Conservation (phyloP, 1,140 invertebrate species). For the Hirudo medicinalis region DNA sequence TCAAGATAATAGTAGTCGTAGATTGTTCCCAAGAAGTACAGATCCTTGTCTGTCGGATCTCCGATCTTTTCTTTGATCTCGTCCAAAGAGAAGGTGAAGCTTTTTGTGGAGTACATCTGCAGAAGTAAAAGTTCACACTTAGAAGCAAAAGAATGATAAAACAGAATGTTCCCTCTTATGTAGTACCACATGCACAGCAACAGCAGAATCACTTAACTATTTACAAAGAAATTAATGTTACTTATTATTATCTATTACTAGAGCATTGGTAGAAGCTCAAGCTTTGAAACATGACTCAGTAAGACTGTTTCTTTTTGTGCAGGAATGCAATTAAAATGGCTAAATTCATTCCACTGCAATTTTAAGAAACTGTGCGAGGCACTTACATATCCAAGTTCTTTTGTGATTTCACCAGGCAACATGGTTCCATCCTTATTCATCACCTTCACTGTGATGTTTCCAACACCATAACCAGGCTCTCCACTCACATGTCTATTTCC, state of each 20-base stretch:
- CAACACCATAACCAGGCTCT: slow-evolving; percentile 17
- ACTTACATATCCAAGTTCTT: slow-evolving; percentile 17
- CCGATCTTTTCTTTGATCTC: slow-evolving; percentile 9
- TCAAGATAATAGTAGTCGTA: slow-evolving; percentile 15
- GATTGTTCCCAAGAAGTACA: slow-evolving; percentile 11
- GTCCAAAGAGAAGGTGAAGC: slow-evolving; percentile 9
- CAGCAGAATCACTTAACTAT: too few relatives aligned
- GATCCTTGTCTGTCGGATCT: neutral
- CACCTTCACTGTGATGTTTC: slow-evolving; percentile 16
- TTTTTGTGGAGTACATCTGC: slow-evolving; percentile 12
- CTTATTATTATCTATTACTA: too few relatives aligned
- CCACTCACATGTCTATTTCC: slow-evolving; percentile 15
- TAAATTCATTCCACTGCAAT: too few relatives aligned
- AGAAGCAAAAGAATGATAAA: neutral
- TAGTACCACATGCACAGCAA: too few relatives aligned
- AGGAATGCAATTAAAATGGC: too few relatives aligned
- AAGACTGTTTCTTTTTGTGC: too few relatives aligned
- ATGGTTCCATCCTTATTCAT: slow-evolving; percentile 17
- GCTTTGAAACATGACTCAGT: too few relatives aligned
- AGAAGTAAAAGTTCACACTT: neutral
- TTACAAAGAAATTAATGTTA: too few relatives aligned
- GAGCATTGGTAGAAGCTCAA: too few relatives aligned
- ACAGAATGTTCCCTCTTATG: neutral
- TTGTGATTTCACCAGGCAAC: slow-evolving; percentile 14
- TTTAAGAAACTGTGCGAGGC: too few relatives aligned